Evolutionary conservation across 2,797 vertebrate genomes (phyloP).

Genomic region (Setipinna tenuifilis): DNA sequence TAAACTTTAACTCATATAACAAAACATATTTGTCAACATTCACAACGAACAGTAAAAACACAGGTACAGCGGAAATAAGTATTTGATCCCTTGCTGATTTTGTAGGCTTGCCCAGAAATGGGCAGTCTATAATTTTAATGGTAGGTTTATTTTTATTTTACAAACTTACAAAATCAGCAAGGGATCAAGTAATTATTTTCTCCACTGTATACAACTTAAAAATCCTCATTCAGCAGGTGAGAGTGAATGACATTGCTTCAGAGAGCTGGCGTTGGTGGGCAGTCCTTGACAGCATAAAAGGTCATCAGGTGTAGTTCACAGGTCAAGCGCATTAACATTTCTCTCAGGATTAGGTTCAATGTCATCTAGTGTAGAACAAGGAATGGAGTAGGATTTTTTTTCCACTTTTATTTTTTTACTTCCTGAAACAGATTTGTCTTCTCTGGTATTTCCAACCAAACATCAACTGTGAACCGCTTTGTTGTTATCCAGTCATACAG

Average conservation of each 20-base stretch:
- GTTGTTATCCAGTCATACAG: background rate
- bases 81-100: no score
- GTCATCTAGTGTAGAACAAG: constrained; percentile 35
- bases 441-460: background rate
- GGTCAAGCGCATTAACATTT: background rate
- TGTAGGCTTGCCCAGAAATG: no score
- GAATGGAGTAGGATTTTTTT: constrained; percentile 5
- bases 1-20: constrained; percentile 61
- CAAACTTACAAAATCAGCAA: no score
- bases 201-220: constrained; percentile 54
- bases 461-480: background rate
- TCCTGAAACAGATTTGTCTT: background rate
- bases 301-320: background rate
- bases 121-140: no score
- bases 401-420: background rate
- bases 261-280: constrained; percentile 43
- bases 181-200: no score
- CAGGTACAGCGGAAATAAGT: no score
- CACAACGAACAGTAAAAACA: constrained; percentile 64
- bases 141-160: no score
- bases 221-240: constrained; percentile 50
- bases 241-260: constrained; percentile 53
- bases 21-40: constrained; percentile 63
- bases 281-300: constrained; percentile 58
- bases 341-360: background rate